A percentile compares a stretch with the other conserved stretches of the same genome.
Conservation (phyloP, 2,797 vertebrate genomes). For the Varecia variegata region DNA sequence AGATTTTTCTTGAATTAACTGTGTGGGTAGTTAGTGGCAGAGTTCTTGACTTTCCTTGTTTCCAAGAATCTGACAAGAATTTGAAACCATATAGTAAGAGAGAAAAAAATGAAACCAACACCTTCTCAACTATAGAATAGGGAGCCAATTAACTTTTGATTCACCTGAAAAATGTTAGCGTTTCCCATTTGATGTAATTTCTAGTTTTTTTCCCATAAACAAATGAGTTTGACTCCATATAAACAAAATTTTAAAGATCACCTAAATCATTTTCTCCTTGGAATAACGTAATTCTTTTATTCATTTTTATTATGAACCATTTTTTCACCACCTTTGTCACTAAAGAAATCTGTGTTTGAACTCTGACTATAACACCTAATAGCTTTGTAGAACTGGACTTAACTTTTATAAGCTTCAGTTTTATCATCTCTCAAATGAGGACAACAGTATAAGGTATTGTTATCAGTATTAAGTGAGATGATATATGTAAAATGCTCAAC, state of each 20-base stretch:
- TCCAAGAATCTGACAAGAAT: conserved; percentile 18
- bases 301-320: not conserved
- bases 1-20: not conserved
- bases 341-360: not conserved
- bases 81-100: not conserved
- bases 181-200: conserved; percentile 1
- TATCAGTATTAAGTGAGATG: not conserved
- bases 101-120: not conserved
- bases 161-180: not conserved
- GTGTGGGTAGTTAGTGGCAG: not conserved
- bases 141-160: not conserved
- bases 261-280: not conserved
- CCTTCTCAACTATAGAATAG: not conserved
- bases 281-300: not conserved
- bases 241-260: not conserved
- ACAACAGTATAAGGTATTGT: not conserved
- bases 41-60: conserved; percentile 35
- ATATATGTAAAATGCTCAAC: not conserved
- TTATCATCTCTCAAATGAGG: not conserved
- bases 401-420: conserved; percentile 17
- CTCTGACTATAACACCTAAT: not conserved
- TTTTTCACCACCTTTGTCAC: not conserved
- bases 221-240: not conserved
- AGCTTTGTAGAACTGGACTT: not conserved
- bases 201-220: not conserved